Evolutionary conservation across 2,113 vertebrate genomes (phyloP).

Genomic region (Notechis scutatus): DNA sequence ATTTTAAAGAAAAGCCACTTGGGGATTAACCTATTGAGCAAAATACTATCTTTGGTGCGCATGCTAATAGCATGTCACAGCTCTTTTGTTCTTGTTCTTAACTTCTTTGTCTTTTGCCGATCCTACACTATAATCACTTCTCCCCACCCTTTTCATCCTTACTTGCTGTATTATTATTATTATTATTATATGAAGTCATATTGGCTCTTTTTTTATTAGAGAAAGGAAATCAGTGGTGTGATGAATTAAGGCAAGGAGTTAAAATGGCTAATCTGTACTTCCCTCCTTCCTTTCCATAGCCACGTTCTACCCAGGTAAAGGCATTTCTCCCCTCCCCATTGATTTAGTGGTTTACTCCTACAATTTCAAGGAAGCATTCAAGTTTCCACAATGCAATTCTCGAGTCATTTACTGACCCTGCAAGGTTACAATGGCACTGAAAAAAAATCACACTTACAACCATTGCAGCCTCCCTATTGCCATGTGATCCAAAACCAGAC

Average conservation of each 20-base stretch:
- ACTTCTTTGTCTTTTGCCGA: conserved; percentile 19
- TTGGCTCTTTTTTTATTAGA: background rate
- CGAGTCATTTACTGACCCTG: background rate
- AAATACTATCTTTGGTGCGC: conserved; percentile 58
- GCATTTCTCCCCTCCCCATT: background rate
- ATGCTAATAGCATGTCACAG: conserved; percentile 47
- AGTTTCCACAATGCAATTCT: background rate
- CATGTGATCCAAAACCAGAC: background rate
- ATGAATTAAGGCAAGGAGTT: conserved; percentile 4
- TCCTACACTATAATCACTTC: conserved; percentile 54
- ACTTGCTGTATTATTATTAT: conserved; percentile 28
- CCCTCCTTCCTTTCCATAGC: background rate
- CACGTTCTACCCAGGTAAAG: background rate
- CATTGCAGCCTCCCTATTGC: no score
- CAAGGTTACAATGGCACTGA: background rate
- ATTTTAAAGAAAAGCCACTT: conserved; percentile 43
- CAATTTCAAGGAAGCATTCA: background rate
- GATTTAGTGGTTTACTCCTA: background rate
- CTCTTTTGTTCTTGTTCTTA: conserved; percentile 51
- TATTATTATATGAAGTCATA: conserved; percentile 34
- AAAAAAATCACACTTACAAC: background rate
- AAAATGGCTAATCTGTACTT: conserved; percentile 14
- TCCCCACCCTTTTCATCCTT: conserved; percentile 35
- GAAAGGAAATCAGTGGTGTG: conserved; percentile 14
- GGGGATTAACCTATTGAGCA: conserved; percentile 53